Conservation (phyloP, 2,113 vertebrate genomes). For the Trematomus loennbergii region DNA sequence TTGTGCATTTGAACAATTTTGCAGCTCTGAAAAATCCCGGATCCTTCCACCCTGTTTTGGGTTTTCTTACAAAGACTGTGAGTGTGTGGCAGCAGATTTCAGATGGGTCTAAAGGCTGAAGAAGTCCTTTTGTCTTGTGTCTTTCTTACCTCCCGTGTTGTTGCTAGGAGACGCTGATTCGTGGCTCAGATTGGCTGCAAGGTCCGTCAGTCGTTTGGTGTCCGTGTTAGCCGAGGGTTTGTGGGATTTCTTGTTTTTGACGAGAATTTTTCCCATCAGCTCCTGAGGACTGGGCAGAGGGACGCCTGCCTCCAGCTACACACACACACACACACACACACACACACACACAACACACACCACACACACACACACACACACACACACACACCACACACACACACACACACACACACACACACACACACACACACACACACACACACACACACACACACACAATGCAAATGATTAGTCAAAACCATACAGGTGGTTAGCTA, state of each 20-base stretch:
- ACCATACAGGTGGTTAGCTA: too few species aligned
- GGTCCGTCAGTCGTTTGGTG: constrained; percentile 93
- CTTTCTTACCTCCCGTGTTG: constrained; percentile 84
- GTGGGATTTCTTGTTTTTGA: constrained; percentile 99
- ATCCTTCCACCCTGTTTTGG: background rate
- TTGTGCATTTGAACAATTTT: background rate
- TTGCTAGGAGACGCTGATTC: constrained; percentile 94
- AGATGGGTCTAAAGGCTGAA: constrained; percentile 31
- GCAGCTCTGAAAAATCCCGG: background rate
- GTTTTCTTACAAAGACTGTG: constrained; percentile 3
- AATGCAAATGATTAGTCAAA: too few species aligned
- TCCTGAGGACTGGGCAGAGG: constrained; percentile 96
- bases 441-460: too few species aligned
- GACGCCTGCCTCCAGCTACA: constrained; percentile 91
- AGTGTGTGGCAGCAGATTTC: constrained; percentile 35
- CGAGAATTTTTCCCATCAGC: constrained; percentile 97
- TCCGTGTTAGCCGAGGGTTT: constrained; percentile 90
- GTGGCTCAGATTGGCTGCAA: constrained; percentile 92
- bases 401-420: too few species aligned
- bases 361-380: too few species aligned
- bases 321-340: constrained; percentile 7
- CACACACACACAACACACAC: too few species aligned
- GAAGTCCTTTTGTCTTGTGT: constrained; percentile 50
- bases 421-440: too few species aligned
- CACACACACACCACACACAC: too few species aligned